These are phyloP conservation scores for Syngnathus floridae DNA, from an alignment of 2,113 vertebrate species.

Conservation along the genomic window DNA sequence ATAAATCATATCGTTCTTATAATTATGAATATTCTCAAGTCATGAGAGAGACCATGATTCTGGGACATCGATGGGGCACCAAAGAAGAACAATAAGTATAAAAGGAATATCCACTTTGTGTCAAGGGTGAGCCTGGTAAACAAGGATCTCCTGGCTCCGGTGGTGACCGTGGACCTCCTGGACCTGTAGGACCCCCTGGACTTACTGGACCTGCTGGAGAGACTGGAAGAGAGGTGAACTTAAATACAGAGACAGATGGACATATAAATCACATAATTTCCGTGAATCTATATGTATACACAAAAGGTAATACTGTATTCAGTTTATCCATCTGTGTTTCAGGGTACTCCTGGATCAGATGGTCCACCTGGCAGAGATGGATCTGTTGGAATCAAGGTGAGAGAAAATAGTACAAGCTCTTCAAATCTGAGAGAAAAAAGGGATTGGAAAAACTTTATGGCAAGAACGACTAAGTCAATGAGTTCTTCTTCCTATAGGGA, in stretches of 20 bases:
- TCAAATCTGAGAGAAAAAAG: neutral
- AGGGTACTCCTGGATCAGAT: slow-evolving; percentile 89
- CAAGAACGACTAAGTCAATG: neutral
- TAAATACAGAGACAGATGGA: neutral
- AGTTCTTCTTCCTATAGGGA: slow-evolving; percentile 69
- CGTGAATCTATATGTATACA: neutral
- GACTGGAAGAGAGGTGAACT: slow-evolving; percentile 84
- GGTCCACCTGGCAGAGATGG: slow-evolving; percentile 93
- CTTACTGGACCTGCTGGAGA: slow-evolving; percentile 88
- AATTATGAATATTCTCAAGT: neutral
- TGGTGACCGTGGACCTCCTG: slow-evolving; percentile 90
- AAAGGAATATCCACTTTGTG: slow-evolving; percentile 12
- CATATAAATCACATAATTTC: neutral
- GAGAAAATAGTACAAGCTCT: slow-evolving; percentile 6
- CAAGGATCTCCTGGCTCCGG: slow-evolving; percentile 80
- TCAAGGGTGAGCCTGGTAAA: slow-evolving; percentile 93
- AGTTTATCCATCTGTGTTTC: slow-evolving; percentile 14
- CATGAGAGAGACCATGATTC: slow-evolving; percentile 1
- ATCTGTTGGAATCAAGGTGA: slow-evolving; percentile 83
- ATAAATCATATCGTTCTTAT: neutral
- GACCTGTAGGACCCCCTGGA: slow-evolving; percentile 90
- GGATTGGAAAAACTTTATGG: neutral
- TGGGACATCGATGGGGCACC: neutral
- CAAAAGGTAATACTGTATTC: neutral
- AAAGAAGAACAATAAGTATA: neutral